phyloP scores from a whole-genome alignment of 2,113 vertebrate genomes.

The Cryptoleucopteryx plumbea region DNA sequence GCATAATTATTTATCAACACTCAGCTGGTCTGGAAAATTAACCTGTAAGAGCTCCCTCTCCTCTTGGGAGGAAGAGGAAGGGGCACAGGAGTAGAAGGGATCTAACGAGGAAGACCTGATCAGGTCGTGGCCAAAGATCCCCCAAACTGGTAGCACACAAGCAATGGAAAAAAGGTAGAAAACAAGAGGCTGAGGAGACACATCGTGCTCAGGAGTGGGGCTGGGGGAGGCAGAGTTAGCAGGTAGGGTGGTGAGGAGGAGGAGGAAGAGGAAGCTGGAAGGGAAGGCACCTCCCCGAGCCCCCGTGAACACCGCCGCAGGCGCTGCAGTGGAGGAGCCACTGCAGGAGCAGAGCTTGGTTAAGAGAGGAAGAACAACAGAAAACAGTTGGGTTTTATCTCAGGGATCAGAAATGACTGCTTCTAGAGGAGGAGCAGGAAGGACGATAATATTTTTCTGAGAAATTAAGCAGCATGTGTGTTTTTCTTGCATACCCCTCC shows the following conservation, averaged over 20 bases:
- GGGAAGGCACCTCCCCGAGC: not conserved
- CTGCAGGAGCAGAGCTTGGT: not conserved
- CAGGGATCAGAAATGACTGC: not conserved
- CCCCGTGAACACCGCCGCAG: not conserved
- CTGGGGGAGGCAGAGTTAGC: not conserved
- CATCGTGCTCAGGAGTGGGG: not conserved
- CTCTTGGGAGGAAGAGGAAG: not conserved
- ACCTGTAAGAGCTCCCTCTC: not conserved
- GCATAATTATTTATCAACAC: not conserved
- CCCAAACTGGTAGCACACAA: not conserved
- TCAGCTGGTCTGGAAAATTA: not conserved
- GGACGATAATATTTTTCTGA: not conserved
- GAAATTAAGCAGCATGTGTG: not conserved
- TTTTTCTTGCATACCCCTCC: not conserved
- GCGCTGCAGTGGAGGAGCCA: rapidly evolving
- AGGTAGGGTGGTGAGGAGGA: not conserved
- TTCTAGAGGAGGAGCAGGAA: not conserved
- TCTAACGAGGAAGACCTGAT: not conserved
- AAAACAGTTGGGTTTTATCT: not conserved
- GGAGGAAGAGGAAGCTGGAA: not conserved
- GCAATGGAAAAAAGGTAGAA: not conserved
- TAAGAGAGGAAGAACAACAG: not conserved
- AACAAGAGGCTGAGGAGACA: not conserved
- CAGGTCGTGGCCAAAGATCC: not conserved
- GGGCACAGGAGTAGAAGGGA: not conserved